Evolutionary conservation across 2,888 invertebrate species (phyloP), one percentile per base, ranked within the genome.

Genomic region (Eupithecia exiguata): DNA sequence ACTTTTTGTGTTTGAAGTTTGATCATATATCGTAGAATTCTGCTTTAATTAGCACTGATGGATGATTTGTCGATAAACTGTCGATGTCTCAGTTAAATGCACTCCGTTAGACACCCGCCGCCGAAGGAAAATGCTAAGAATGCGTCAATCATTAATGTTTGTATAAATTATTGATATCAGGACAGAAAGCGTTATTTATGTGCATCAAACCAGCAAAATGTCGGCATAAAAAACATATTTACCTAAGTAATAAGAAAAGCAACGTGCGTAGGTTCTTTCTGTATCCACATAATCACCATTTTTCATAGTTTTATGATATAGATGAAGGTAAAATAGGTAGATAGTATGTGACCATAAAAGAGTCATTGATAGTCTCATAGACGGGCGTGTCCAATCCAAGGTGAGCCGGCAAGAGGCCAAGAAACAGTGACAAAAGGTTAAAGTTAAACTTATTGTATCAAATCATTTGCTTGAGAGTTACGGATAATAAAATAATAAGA

Each of bases 61-160:
- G 68, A 74, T 77, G 74, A 77, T 75, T 75, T 76, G 72, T 72
- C 69, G 75, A 76, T 75, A 75, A 75, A 68, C 69, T 65, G 74
- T 69, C 72, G 72, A 75, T 70, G 62, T 70, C 36, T 69, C 65
- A 68, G 74, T 74, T 73, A 77, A 67, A 49, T 69, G 71, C 71
- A 71, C 71, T 71, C 77, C 75, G 77, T 76, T 80, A 79, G 76
- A 69, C 76, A 76, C 74, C 70, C 74, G 76, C 72, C 74, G 68
- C 65, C 58, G 46, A 18, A 35, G 62, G 75, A 71, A 72, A 74
- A 69, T 72, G 74, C 68, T 67, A 65, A 71, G 76, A 79, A 80
- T 79, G 77, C 70, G 77, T 78, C 78, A 78, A 75, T 77, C 75
- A 77, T 70, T 25, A 75, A 70, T 69, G 75, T 74, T 43, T 66